Base-by-base conservation (phyloP, 1,140 invertebrate species). In the Drosophila busckii region DNA sequence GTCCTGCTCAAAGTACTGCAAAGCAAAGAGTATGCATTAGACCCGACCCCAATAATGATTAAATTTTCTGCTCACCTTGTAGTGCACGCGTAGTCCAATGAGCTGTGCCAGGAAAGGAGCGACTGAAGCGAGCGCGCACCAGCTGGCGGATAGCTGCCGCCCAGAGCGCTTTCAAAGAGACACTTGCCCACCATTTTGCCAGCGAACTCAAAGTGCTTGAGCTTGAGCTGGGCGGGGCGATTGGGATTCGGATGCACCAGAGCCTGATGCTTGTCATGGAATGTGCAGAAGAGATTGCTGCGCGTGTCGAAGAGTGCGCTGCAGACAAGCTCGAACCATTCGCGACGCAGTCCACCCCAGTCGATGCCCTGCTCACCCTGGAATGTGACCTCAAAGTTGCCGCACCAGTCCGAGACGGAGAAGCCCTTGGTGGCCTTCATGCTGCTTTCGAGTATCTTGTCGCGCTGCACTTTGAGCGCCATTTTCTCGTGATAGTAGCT, bases 61-160 rank as follows among this genome's bases (percentile, higher is more conserved):
- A 91, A 0, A 89, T 9, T 4, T 12, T 1, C 0, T 8, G 9
- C 9, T 29, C 4, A 87, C 85, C 82, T 96, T 97, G 76, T 97
- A 97, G 89, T 97, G 95, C 16, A 98, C 95, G 13, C 86, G 60
- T 20, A 98, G 91, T 20, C 96, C 97, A 78, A 98, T 97, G 31
- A 98, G 91, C 89, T 97, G 96, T 26, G 96, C 96, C 19, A 98
- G 89, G n/a, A 89, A 98, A 98, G n/a, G 95, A 97, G 44, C 96
- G 90, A 12, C 95, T 94, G 80, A 98, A 97, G 59, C 95, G 90
- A 0, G 96, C 96, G 49, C 96, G 92, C 8, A 98, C 95, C 46
- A 97, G 88, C 87, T 97, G 96, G 2, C 95, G n/a, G 89, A 88
- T 97, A 97, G 6, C 93, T 92, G 15, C 94, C 93, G 3, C 96